phyloP scores from a whole-genome alignment of 1,140 invertebrate species.

The Aporrectodea caliginosa region DNA sequence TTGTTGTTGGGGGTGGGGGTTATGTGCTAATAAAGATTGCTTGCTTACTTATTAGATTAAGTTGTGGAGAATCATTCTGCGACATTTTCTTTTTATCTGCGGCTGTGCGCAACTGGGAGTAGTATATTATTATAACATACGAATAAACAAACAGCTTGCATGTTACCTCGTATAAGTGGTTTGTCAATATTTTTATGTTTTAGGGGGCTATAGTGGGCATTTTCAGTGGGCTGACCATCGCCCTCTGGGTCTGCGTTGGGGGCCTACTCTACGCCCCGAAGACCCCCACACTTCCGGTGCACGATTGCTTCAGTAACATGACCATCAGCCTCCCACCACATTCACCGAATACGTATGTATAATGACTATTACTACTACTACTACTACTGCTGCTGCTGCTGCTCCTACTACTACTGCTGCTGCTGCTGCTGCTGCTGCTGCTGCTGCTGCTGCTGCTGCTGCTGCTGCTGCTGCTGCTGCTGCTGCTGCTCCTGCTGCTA shows the following conservation, averaged over 20 bases:
- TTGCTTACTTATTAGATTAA: no score
- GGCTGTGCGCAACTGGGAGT: no score
- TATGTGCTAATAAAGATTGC: no score
- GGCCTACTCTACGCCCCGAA: background rate
- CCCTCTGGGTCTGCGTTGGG: constrained; percentile 15
- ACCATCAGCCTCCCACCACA: background rate
- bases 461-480: constrained; percentile 1
- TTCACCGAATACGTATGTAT: background rate
- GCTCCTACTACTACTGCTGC: background rate
- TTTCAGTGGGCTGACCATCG: background rate
- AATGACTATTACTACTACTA: background rate
- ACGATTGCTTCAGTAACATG: background rate
- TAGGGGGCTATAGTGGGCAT: constrained; percentile 13
- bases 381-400: background rate
- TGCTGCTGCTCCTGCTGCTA: background rate
- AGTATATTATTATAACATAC: no score
- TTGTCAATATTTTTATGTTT: background rate
- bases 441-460: background rate
- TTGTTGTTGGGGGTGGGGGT: no score
- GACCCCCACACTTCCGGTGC: constrained; percentile 9
- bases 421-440: constrained; percentile 1
- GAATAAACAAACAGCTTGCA: no score
- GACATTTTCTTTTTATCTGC: no score
- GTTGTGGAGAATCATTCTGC: no score
- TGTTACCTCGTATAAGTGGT: no score